Conservation (phyloP, 2,888 invertebrate genomes). For the Tanaodytes sp. region DNA sequence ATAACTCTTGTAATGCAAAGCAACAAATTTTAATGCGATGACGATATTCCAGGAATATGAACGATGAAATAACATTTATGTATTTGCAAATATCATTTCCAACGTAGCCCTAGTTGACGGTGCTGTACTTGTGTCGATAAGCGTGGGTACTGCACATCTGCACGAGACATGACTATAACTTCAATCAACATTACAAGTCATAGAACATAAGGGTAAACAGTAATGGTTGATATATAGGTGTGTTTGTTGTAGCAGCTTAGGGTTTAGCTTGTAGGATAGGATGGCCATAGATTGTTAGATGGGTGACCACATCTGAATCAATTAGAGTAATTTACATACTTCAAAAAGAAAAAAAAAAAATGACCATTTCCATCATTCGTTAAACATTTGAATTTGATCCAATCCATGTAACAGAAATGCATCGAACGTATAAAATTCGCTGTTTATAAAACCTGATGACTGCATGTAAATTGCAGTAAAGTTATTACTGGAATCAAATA, state of each 20-base stretch:
- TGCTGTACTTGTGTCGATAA: conserved; percentile 38
- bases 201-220: conserved; percentile 49
- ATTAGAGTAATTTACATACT: conserved; percentile 27
- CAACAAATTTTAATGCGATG: no score
- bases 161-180: conserved; percentile 47
- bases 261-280: conserved; percentile 35
- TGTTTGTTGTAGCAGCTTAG: conserved; percentile 37
- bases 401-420: no score
- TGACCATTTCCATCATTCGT: no score
- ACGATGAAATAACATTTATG: conserved; percentile 6
- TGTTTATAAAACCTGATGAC: no score
- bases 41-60: no score
- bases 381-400: no score
- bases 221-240: conserved; percentile 46
- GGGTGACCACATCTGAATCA: conserved; percentile 31
- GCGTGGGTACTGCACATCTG: conserved; percentile 51
- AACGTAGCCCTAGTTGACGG: conserved; percentile 27
- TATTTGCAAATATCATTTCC: conserved; percentile 25
- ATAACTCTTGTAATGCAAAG: no score
- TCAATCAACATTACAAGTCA: conserved; percentile 51
- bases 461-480: no score
- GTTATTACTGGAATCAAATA: no score
- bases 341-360: conserved; percentile 3
- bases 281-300: conserved; percentile 36
- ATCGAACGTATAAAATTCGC: no score